phyloP scores from a whole-genome alignment of 2,797 vertebrate species.

The Gallinago solitaria region DNA sequence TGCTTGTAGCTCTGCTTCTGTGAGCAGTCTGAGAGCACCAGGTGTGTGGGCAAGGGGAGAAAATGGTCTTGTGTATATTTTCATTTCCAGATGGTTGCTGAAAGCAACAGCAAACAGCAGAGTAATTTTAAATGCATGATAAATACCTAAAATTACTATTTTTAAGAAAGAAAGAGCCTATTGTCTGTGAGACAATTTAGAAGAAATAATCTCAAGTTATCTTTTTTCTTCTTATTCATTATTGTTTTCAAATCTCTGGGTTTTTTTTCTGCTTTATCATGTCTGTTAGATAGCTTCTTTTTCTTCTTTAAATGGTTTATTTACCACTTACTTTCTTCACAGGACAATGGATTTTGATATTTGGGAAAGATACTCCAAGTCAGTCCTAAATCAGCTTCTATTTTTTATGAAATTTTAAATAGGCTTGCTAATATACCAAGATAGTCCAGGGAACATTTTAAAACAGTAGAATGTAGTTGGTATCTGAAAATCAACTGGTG shows the following conservation, averaged over 20 bases:
- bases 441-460: background rate
- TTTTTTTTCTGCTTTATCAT: background rate
- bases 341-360: background rate
- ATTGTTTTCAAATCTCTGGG: background rate
- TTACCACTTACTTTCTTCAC: background rate
- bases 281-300: background rate
- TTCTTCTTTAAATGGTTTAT: background rate
- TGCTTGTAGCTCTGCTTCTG: background rate
- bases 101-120: background rate
- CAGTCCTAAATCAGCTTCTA: background rate
- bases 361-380: background rate
- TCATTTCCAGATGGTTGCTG: constrained; percentile 20
- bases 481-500: background rate
- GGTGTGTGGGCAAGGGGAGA: background rate
- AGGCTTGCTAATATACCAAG: background rate
- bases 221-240: background rate
- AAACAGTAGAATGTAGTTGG: background rate
- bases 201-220: background rate
- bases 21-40: background rate
- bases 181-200: background rate
- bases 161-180: background rate
- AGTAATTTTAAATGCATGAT: background rate
- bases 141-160: background rate
- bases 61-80: background rate
- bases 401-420: background rate